Base-by-base conservation (phyloP, 2,797 vertebrate species). In the Pteropus rufus region DNA sequence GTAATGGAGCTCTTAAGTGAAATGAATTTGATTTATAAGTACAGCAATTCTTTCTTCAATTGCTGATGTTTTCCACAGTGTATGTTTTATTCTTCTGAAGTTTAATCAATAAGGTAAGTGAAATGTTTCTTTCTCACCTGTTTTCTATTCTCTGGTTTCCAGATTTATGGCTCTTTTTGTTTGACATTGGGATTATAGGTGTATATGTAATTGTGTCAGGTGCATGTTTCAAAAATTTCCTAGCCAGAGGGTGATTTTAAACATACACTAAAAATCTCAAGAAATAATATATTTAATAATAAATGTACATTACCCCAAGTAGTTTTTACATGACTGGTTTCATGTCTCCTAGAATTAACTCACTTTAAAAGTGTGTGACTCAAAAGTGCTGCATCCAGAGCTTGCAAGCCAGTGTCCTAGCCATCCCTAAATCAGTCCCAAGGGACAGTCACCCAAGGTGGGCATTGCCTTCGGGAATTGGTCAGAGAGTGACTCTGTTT, bases 11-110 rank as follows among this genome's bases (percentile, higher is more conserved):
- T 96, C 80, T 93, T 96, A 97, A 97, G 93, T 79, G 3, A 80
- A 96, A 94, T 95, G 16, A 97, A 96, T 98, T 95, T 97, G 96
- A 96, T 98, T 97, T 97, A 84, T 49, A 97, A 96, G 92, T 96
- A 93, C 24, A 93, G 67, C 64, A 91, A 36, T 97, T 97, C n/a
- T 95, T 92, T 92, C 92, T 95, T 92, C 79, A 93, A 0, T 96
- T 90, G 73, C 58, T 64, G 10, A 64, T 97, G 69, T 97, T 98
- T 98, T 80, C 79, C 1, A 4, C 82, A 94, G 72, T 95, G 46
- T 87, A 26, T 97, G 52, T 93, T 89, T 97, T 96, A 92, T 87
- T 96, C 29, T 60, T 93, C 95, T 58, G 89, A 58, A 95, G 89
- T 92, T 95, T 77, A 96, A 96, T 98, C 94, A 96, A 64, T 98